A percentile compares a stretch with the other conserved stretches of the same genome.
phyloP scores from a whole-genome alignment of 64 coral and sea anemone species.

The Platygyra sinensis region DNA sequence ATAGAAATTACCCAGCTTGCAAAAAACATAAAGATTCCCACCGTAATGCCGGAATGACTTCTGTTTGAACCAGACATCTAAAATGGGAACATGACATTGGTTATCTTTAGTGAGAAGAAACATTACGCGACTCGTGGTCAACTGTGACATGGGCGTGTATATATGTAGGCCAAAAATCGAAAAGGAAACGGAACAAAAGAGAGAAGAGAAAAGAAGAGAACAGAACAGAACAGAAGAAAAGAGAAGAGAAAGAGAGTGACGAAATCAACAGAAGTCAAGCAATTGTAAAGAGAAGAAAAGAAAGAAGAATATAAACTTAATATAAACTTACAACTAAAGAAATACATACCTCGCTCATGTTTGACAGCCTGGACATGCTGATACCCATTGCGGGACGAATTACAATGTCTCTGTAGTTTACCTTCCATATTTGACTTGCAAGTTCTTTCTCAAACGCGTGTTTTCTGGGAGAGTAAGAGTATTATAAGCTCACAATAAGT shows the following conservation, averaged over 20 bases:
- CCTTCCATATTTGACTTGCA: slow-evolving; percentile 45
- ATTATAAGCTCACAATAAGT: background rate
- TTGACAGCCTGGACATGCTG: background rate
- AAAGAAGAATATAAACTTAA: background rate
- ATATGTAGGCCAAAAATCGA: background rate
- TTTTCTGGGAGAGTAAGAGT: background rate
- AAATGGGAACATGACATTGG: background rate
- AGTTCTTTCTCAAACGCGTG: slow-evolving; percentile 56
- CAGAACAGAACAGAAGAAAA: background rate
- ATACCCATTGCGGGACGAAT: background rate
- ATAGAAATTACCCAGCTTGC: too few species aligned
- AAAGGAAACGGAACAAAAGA: too few species aligned
- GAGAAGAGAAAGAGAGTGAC: background rate
- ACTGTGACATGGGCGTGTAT: background rate
- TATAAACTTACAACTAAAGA: too few species aligned
- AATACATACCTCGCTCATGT: slow-evolving; percentile 20
- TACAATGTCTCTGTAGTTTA: slow-evolving; percentile 39
- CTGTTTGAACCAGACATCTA: background rate
- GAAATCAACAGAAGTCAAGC: too few species aligned
- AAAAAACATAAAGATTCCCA: slow-evolving; percentile 21
- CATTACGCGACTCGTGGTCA: background rate
- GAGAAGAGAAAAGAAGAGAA: background rate
- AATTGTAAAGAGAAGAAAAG: too few species aligned
- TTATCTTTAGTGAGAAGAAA: background rate
- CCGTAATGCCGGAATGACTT: background rate